Percentiles rank a stretch among this genome's conserved stretches.
These are phyloP conservation scores for Ameiurus melas DNA, from an alignment of 2,113 vertebrate species.

Conservation along the genomic window DNA sequence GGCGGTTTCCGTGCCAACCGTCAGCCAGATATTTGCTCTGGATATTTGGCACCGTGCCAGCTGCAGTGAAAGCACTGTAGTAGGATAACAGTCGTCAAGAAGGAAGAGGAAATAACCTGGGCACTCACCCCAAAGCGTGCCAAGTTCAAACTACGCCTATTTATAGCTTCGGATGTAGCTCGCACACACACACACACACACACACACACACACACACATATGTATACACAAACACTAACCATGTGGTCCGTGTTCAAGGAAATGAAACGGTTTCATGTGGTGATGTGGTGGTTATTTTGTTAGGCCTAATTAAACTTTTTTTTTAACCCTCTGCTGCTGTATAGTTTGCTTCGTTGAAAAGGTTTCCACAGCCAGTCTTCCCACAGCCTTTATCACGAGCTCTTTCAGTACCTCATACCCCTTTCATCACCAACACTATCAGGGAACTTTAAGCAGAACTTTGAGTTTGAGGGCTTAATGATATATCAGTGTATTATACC, in stretches of 20 bases:
- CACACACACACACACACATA: neutral
- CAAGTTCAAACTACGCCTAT: constrained; percentile 37
- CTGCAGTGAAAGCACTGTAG: neutral
- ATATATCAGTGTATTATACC: neutral
- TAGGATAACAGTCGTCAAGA: constrained; percentile 1
- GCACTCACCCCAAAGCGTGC: constrained; percentile 33
- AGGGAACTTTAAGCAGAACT: neutral
- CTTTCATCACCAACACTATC: neutral
- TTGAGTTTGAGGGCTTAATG: neutral
- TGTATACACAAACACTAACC: constrained; percentile 3
- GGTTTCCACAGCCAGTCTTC: constrained; percentile 29
- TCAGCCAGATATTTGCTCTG: constrained; percentile 11
- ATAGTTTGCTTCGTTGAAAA: constrained; percentile 10
- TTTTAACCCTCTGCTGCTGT: neutral
- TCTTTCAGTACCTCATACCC: neutral
- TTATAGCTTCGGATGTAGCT: constrained; percentile 34
- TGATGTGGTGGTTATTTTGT: constrained; percentile 46
- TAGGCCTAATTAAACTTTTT: constrained; percentile 34
- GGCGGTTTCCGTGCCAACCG: constrained; percentile 1
- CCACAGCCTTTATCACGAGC: neutral
- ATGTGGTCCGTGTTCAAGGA: constrained; percentile 44
- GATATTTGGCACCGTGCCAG: constrained; percentile 25
- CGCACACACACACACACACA: neutral
- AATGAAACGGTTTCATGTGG: constrained; percentile 49
- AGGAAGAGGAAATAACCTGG: constrained; percentile 48